Evolutionary conservation across 2,113 vertebrate genomes (phyloP).

Genomic region (Verasper variegatus): DNA sequence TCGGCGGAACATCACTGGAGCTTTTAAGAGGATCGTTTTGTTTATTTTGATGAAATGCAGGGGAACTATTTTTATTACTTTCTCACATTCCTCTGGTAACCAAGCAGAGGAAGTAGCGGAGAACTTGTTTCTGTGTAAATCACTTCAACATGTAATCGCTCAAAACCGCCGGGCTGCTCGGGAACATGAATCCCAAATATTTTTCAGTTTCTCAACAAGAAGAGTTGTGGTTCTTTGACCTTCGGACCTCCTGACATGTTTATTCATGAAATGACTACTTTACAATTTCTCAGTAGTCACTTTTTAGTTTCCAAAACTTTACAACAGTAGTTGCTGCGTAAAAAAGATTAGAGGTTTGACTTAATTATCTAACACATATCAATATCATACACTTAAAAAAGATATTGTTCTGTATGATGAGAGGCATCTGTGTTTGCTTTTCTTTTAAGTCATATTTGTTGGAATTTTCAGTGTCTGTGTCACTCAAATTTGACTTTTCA

Average conservation of each 20-base stretch:
- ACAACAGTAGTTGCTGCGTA: slow-evolving; percentile 17
- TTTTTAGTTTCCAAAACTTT: slow-evolving; percentile 39
- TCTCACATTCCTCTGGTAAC: slow-evolving; percentile 40
- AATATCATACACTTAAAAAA: neutral
- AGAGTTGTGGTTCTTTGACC: slow-evolving; percentile 60
- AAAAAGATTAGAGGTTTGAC: neutral
- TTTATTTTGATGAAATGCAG: slow-evolving; percentile 60
- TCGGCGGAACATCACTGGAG: slow-evolving; percentile 36
- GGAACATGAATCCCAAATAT: slow-evolving; percentile 48
- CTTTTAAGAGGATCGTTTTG: slow-evolving; percentile 58
- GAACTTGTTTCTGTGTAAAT: slow-evolving; percentile 44
- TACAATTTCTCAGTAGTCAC: slow-evolving; percentile 21
- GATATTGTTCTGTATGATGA: neutral
- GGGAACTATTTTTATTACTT: slow-evolving; percentile 48
- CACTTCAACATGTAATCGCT: slow-evolving; percentile 58
- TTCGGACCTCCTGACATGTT: slow-evolving; percentile 58
- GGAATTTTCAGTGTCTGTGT: too few relatives aligned
- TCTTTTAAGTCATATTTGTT: too few relatives aligned
- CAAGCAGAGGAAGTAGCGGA: slow-evolving; percentile 33
- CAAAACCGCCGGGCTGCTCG: slow-evolving; percentile 32
- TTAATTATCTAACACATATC: neutral
- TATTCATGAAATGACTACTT: slow-evolving; percentile 66
- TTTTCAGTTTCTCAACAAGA: slow-evolving; percentile 53
- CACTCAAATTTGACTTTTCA: too few relatives aligned
- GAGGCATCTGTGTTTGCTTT: too few relatives aligned